Evolutionary conservation across 2,113 vertebrate species (phyloP).

Genomic region (Psammodynastes pulverulentus): DNA sequence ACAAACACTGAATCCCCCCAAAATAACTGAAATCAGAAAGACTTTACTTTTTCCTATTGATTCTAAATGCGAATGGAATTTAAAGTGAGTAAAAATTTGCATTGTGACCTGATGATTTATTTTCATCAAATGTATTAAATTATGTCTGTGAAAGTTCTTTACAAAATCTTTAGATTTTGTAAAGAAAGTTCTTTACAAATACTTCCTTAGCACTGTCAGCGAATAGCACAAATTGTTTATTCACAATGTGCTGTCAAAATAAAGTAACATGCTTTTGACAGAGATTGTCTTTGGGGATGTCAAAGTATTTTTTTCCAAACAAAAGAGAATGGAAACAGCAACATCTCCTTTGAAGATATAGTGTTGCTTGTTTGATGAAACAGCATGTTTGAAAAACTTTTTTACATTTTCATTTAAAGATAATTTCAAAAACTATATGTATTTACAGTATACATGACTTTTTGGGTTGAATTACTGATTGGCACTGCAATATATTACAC

Average conservation of each 20-base stretch:
- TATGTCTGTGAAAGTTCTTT: not conserved
- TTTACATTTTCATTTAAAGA: not conserved
- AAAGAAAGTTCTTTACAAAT: not conserved
- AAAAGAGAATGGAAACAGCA: not conserved
- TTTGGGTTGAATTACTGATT: not conserved
- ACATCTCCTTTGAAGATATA: not conserved
- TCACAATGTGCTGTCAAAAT: not conserved
- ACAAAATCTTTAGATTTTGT: not conserved
- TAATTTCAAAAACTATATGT: not conserved
- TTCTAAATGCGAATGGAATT: not conserved
- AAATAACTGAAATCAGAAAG: not conserved
- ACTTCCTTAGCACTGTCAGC: not conserved
- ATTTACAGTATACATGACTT: not conserved
- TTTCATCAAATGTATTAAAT: not conserved
- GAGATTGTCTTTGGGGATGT: not conserved
- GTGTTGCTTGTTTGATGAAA: not conserved
- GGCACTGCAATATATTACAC: not conserved
- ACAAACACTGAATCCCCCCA: not conserved
- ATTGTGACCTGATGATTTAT: not conserved
- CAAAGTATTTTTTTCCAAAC: not conserved
- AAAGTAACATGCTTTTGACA: slow-evolving; percentile 8
- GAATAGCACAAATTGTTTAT: not conserved
- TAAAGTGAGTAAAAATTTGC: not conserved
- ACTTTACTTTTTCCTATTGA: not conserved
- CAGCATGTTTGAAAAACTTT: not conserved